Evolutionary conservation across 2,113 vertebrate species (phyloP).

Genomic region (Centropristis striata): DNA sequence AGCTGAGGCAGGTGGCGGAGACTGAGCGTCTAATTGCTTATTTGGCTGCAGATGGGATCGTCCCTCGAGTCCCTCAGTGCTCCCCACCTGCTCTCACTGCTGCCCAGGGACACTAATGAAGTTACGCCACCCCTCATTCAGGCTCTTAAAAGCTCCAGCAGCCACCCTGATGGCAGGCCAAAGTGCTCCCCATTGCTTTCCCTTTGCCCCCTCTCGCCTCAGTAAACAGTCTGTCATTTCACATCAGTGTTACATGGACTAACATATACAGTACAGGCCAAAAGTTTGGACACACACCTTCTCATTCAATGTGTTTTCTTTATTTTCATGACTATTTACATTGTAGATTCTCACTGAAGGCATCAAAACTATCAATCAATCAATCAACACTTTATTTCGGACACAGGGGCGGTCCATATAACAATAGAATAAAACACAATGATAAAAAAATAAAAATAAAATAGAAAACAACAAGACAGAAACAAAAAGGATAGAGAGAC

Average conservation of each 20-base stretch:
- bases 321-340: too few species aligned
- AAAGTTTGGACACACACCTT: too few species aligned
- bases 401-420: too few species aligned
- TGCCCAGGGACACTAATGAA: slow-evolving; percentile 69
- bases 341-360: too few species aligned
- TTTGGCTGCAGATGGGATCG: slow-evolving; percentile 54
- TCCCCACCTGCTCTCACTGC: slow-evolving; percentile 64
- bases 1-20: slow-evolving; percentile 53
- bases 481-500: too few species aligned
- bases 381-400: too few species aligned
- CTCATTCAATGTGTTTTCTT: too few species aligned
- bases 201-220: slow-evolving; percentile 46
- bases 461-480: too few species aligned
- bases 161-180: slow-evolving; percentile 48
- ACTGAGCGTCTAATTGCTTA: slow-evolving; percentile 62
- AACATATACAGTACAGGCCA: too few species aligned
- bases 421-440: too few species aligned
- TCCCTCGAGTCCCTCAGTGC: slow-evolving; percentile 46
- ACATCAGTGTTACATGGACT: slow-evolving; percentile 25
- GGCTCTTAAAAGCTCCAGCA: slow-evolving; percentile 68
- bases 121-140: slow-evolving; percentile 65
- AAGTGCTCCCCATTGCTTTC: slow-evolving; percentile 63
- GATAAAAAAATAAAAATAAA: too few species aligned
- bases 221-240: slow-evolving; percentile 63
- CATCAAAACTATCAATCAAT: too few species aligned